Evolutionary conservation across 2,797 vertebrate species (phyloP).

Genomic region (Pelochelys cantorii): DNA sequence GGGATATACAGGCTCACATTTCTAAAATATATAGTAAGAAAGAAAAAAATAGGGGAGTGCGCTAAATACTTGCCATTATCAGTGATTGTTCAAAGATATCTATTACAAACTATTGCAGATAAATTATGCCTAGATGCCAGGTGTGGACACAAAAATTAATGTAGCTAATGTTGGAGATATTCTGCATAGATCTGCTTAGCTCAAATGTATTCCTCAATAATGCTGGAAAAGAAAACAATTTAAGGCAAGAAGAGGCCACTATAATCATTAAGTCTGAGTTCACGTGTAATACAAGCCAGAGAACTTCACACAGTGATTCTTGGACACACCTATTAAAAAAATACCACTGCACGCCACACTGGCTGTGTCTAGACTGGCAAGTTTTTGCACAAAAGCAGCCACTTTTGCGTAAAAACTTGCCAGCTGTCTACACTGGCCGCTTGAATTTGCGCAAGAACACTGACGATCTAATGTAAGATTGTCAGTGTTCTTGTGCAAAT

Average conservation of each 20-base stretch:
- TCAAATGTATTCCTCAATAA: not conserved
- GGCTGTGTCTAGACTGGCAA: too few relatives aligned
- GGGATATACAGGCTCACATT: too few relatives aligned
- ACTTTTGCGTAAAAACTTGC: too few relatives aligned
- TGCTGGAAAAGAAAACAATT: not conserved
- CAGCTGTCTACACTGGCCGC: too few relatives aligned
- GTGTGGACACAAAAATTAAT: not conserved
- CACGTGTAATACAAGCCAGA: not conserved
- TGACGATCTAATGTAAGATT: too few relatives aligned
- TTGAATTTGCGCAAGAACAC: too few relatives aligned
- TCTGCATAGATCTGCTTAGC: not conserved
- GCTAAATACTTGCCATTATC: not conserved
- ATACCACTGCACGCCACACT: not conserved
- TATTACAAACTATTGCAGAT: not conserved
- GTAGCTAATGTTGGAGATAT: not conserved
- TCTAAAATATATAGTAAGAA: too few relatives aligned
- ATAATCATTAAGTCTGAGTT: not conserved
- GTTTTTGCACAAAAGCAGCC: too few relatives aligned
- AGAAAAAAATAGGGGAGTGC: not conserved
- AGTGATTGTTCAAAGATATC: accelerated
- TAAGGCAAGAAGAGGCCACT: not conserved
- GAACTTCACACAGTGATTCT: not conserved
- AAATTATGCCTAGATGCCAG: not conserved
- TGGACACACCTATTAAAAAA: not conserved
- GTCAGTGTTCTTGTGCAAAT: too few relatives aligned